These are phyloP conservation scores for Bovichtus variegatus DNA, from an alignment of 2,797 vertebrate genomes.

Conservation along the genomic window DNA sequence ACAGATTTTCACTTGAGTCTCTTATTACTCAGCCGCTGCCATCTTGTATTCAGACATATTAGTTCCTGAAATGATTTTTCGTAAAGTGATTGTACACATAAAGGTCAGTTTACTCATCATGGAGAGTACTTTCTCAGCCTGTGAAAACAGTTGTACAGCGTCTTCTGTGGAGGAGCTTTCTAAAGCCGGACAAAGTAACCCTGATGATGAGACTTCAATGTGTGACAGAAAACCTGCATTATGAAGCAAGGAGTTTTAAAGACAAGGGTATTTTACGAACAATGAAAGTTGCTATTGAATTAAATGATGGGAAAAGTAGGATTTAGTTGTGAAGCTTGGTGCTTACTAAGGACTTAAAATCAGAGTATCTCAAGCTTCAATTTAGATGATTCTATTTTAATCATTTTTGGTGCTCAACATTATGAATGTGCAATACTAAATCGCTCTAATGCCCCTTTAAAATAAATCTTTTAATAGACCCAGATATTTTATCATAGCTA, in stretches of 20 bases:
- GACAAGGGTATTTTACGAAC: neutral
- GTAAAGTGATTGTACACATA: neutral
- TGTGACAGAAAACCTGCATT: constrained; percentile 2
- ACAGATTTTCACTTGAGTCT: constrained; percentile 1
- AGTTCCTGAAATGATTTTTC: neutral
- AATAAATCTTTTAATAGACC: constrained; percentile 12
- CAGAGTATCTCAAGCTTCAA: neutral
- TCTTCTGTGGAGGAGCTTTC: neutral
- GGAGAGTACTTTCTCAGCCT: neutral
- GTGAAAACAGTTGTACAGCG: neutral
- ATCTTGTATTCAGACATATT: constrained; percentile 6
- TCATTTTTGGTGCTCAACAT: neutral
- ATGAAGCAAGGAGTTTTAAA: neutral
- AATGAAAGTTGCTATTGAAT: neutral
- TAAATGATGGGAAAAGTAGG: constrained; percentile 16
- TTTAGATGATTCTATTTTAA: constrained; percentile 9
- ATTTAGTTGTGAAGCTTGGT: neutral
- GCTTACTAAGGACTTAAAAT: neutral
- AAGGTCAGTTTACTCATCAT: neutral
- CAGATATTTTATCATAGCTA: neutral
- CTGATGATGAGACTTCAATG: neutral
- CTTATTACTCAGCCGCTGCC: neutral
- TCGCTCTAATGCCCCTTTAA: constrained; percentile 8
- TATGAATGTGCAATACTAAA: neutral
- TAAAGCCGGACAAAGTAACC: constrained; percentile 7